Evolutionary conservation across 2,888 invertebrate species (phyloP).

Genomic region (Acleris cristana): DNA sequence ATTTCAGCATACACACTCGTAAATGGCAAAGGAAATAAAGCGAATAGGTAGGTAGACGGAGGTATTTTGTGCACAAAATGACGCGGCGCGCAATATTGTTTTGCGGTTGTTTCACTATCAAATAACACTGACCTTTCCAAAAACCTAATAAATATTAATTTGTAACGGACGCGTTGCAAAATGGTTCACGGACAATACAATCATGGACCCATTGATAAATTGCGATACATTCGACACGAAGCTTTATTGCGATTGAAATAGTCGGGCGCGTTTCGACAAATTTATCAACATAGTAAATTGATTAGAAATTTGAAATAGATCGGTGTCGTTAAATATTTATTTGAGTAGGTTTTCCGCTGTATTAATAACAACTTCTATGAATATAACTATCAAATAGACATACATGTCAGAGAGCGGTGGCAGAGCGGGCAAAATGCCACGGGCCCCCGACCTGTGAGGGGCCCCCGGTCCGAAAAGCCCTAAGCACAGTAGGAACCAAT

Average conservation of each 20-base stretch:
- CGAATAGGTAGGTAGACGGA: background rate
- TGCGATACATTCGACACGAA: constrained; percentile 28
- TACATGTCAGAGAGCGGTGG: too few relatives aligned
- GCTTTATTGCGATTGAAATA: constrained; percentile 14
- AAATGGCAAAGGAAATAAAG: too few relatives aligned
- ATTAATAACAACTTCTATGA: too few relatives aligned
- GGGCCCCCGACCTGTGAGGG: too few relatives aligned
- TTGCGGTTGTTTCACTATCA: background rate
- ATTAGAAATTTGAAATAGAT: background rate
- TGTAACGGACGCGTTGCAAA: constrained; percentile 21
- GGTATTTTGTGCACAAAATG: background rate
- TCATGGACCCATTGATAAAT: constrained; percentile 39
- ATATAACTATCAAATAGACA: too few relatives aligned
- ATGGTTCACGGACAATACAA: constrained; percentile 37
- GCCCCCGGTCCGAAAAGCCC: too few relatives aligned
- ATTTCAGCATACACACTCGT: background rate
- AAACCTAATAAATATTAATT: constrained; percentile 15
- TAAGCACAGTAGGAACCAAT: too few relatives aligned
- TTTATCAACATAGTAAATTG: background rate
- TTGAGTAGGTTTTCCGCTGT: background rate
- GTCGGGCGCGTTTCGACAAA: constrained; percentile 4
- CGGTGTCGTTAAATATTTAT: background rate
- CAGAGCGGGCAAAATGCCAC: too few relatives aligned
- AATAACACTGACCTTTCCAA: constrained; percentile 17
- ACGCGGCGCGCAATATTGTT: background rate